A percentile compares a stretch with the other conserved stretches of the same genome.
Evolutionary conservation across 2,113 vertebrate species (phyloP).

Genomic region (Bubo scandiacus): DNA sequence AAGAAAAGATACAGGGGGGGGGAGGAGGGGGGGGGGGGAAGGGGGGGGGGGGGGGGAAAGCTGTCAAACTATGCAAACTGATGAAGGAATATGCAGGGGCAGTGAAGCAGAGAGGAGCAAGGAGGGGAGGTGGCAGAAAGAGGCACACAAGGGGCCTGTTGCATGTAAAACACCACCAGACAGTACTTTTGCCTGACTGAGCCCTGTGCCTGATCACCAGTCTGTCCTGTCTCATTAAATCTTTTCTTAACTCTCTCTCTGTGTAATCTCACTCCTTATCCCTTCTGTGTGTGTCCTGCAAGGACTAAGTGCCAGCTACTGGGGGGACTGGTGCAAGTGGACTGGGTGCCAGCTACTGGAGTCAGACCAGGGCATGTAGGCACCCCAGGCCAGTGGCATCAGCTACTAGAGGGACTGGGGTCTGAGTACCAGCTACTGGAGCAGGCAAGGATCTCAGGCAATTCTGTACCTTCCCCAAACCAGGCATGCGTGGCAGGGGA

Average conservation of each 20-base stretch:
- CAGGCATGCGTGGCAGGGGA: no score
- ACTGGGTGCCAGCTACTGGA: background rate
- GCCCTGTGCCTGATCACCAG: background rate
- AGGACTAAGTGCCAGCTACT: background rate
- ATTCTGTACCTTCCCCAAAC: background rate
- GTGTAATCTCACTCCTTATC: background rate
- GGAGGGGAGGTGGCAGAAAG: background rate
- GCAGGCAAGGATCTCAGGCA: accelerated
- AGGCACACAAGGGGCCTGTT: background rate
- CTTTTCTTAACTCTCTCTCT: background rate
- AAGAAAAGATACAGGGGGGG: no score
- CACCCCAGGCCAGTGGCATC: no score
- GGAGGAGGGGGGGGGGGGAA: no score
- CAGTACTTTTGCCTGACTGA: background rate
- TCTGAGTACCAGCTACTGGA: background rate
- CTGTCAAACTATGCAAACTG: background rate
- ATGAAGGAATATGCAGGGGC: background rate
- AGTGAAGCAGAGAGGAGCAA: background rate
- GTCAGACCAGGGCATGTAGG: background rate
- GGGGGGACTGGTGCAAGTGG: background rate
- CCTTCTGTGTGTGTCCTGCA: background rate
- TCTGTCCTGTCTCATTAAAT: background rate
- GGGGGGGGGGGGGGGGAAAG: no score
- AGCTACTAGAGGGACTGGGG: no score
- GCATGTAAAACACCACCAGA: background rate